These are phyloP conservation scores for Calyptommatus sinebrachiatus DNA, from an alignment of 2,113 vertebrate genomes.

Conservation along the genomic window DNA sequence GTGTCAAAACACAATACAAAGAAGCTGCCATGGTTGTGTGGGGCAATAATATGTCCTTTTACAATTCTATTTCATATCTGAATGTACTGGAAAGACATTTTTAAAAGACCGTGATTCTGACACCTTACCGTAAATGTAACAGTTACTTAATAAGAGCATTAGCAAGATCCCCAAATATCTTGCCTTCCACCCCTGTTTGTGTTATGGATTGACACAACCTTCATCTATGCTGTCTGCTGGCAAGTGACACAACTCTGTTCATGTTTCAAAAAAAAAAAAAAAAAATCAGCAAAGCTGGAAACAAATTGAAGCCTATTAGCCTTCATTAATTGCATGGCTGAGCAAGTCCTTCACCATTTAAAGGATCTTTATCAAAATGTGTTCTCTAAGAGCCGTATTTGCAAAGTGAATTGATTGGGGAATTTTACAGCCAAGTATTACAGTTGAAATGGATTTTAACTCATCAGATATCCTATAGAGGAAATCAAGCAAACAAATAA, in stretches of 20 bases:
- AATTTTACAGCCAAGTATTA: neutral
- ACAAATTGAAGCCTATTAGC: slow-evolving; percentile 15
- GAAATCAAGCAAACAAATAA: neutral
- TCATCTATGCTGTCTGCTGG: slow-evolving; percentile 7
- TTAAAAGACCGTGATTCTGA: slow-evolving; percentile 38
- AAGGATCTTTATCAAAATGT: slow-evolving; percentile 15
- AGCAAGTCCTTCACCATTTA: slow-evolving; percentile 4
- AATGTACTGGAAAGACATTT: slow-evolving; percentile 43
- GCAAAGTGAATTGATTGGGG: neutral
- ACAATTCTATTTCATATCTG: slow-evolving; percentile 42
- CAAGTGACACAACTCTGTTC: neutral
- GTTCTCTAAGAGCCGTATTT: neutral
- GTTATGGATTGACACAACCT: neutral
- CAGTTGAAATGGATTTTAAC: neutral
- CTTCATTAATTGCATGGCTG: slow-evolving; percentile 7
- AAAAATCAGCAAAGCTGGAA: slow-evolving; percentile 2
- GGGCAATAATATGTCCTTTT: slow-evolving; percentile 23
- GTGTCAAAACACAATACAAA: slow-evolving; percentile 50
- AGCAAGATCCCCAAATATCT: slow-evolving; percentile 18
- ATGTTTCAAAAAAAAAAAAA: slow-evolving; percentile 13
- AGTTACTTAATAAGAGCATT: slow-evolving; percentile 40
- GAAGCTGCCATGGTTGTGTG: slow-evolving; percentile 17
- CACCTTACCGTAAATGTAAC: slow-evolving; percentile 17
- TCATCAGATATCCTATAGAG: neutral
- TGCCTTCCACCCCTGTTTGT: slow-evolving; percentile 13